Base-by-base conservation (phyloP, 2,888 invertebrate genomes). In the Drosophila meridiana region DNA sequence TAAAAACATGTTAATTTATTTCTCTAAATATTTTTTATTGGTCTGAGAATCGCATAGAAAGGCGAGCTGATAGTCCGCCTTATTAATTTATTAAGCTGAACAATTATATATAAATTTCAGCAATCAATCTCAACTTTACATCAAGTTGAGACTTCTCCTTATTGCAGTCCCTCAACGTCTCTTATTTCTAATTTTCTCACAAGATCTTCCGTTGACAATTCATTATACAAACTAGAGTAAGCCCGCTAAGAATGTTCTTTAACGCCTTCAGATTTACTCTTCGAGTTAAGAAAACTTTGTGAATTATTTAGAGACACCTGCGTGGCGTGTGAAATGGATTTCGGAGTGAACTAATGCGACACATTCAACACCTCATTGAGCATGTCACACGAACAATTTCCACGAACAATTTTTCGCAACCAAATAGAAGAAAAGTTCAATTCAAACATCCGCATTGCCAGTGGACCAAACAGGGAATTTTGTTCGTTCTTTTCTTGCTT, bases 391-490 rank as follows among this genome's bases (percentile, higher is more conserved):
- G 60, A 47, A 28, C 28, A 28, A 43, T 55, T 73, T 62, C 56
- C 67, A 70, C 66, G 64, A 78, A 76, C 68, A 68, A 43, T 78
- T 81, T 86, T 83, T 78, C 72, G 89, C 85, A 82, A 73, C 67
- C 75, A 80, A 80, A 74, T 70, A 67, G 68, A 81, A 69, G 68
- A 79, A 73, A 76, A 72, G 52, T 58, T 76, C 45, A 80, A 80
- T 56, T 70, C 70, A 82, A 89, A 82, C 85, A 89, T 85, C 89
- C 85, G 87, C 87, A 70, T 72, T 72, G 70, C 53, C 34, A 47
- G 14, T 55, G 55, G 42, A n/a, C 30, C 28, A n/a, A 28, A 36
- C 11, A 28, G 28, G 9, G 14, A 28, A 28, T 28, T 28, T 28
- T 3, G 47, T 28, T 28, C 47, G 47, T 32, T 50, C 40, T 68